Base-by-base conservation (phyloP, 2,797 vertebrate genomes). In the Odontamblyopus lacepedii region DNA sequence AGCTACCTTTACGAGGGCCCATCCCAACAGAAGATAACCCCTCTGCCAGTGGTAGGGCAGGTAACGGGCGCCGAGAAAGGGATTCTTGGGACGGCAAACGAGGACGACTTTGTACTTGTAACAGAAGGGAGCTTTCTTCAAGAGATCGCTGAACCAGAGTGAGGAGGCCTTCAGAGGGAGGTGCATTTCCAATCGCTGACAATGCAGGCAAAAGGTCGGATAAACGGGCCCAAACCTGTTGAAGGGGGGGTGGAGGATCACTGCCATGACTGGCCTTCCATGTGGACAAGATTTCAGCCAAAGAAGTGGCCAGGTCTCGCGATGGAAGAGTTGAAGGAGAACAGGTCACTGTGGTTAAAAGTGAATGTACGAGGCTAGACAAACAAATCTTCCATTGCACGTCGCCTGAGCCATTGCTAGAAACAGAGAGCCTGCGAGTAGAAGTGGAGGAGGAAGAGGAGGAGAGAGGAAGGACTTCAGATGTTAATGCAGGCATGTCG, bases 41-140 rank as follows among this genome's bases (percentile, higher is more conserved):
- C 18, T 94, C 94, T 1, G 92, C 83, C 77, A 92, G 87, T 0
- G 94, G 96, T 51, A 98, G 92, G 0, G 96, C 96, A 0, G 96
- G 96, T 78, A 98, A 77, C 0, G 96, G 96, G 44, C 96, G 92
- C 5, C 96, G 94, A 3, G 96, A 98, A 56, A 98, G 87, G 38
- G 96, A 97, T 26, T 98, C 96, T 6, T 96, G 94, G 7, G 96
- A 98, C 9, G 96, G 94, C 23, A 97, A 84, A 19, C 96, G 93
- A 6, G 96, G 94, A 5, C 94, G 93, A n/a, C 93, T 88, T 80
- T 94, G 94, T 69, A 87, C 89, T 84, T 92, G 94, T 76, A 94
- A 57, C 50, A 94, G 84, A 56, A 90, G 80, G 32, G 88, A 71
- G 4, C 93, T 90, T 74, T 95, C 94, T 77, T 95, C 94, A 2